Percentiles rank a stretch among this genome's conserved stretches.
Conservation (phyloP, 1,140 invertebrate genomes). For the Heterodera carotae region DNA sequence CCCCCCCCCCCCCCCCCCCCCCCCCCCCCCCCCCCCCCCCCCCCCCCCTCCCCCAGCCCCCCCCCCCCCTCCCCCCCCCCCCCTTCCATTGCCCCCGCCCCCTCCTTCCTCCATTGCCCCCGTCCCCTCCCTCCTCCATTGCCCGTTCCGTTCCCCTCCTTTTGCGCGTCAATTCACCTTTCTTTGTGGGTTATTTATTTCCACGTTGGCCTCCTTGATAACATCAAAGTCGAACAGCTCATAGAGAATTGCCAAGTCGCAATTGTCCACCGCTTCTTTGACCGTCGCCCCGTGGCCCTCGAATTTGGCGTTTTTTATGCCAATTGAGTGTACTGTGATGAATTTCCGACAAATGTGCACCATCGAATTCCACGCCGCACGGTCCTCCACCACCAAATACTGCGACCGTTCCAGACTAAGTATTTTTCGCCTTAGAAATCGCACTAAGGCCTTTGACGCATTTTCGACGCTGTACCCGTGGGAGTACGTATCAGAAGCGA, state of each 20-base stretch:
- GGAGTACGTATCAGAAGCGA: neutral
- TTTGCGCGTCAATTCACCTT: constrained; percentile 8
- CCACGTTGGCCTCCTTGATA: constrained; percentile 19
- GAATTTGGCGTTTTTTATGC: neutral
- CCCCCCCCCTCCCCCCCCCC: too few relatives aligned
- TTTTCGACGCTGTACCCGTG: neutral
- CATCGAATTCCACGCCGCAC: neutral
- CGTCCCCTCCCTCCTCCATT: neutral
- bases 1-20: too few relatives aligned
- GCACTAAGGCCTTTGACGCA: neutral
- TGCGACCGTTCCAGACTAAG: neutral
- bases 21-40: too few relatives aligned
- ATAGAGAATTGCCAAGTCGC: constrained; percentile 4
- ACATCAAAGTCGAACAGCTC: constrained; percentile 18
- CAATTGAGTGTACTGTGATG: constrained; percentile 16
- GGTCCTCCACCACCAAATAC: neutral
- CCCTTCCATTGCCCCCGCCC: too few relatives aligned
- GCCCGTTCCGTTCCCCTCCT: neutral
- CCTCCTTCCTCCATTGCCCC: too few relatives aligned
- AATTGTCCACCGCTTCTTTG: constrained; percentile 2
- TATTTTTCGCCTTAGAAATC: neutral
- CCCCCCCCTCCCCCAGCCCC: too few relatives aligned
- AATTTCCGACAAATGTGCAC: constrained; percentile 12
- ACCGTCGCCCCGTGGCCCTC: neutral
- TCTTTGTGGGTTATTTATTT: neutral